These are phyloP conservation scores for Deroptyus accipitrinus DNA, from an alignment of 2,113 vertebrate species.

Conservation along the genomic window DNA sequence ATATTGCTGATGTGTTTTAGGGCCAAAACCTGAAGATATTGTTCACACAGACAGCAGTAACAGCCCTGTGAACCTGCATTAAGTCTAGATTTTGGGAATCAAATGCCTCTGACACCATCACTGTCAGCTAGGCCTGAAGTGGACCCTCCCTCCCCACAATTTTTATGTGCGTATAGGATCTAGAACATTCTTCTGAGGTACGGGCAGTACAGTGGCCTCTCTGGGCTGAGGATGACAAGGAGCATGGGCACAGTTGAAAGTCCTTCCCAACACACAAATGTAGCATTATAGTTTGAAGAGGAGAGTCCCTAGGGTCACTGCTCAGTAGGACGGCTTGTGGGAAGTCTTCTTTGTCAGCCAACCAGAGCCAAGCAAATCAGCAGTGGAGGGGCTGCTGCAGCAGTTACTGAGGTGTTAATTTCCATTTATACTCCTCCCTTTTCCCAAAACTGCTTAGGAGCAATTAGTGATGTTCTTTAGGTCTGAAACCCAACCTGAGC, in stretches of 20 bases:
- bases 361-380: neutral
- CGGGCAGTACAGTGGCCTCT: neutral
- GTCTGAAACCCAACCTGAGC: neutral
- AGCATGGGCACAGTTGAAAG: neutral
- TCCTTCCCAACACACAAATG: neutral
- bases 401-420: neutral
- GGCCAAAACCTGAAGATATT: neutral
- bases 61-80: neutral
- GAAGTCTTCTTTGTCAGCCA: neutral
- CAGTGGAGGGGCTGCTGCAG: neutral
- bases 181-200: neutral
- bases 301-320: neutral
- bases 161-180: neutral
- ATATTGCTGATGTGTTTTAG: neutral
- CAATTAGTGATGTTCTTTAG: neutral
- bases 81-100: neutral
- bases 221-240: neutral
- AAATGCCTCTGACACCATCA: neutral
- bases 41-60: neutral
- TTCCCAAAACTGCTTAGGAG: neutral
- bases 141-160: neutral
- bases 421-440: neutral
- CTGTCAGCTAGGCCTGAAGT: neutral
- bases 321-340: neutral
- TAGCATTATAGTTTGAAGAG: neutral